Conservation (phyloP, 2,888 invertebrate species). For the Coecobrya sp. region DNA sequence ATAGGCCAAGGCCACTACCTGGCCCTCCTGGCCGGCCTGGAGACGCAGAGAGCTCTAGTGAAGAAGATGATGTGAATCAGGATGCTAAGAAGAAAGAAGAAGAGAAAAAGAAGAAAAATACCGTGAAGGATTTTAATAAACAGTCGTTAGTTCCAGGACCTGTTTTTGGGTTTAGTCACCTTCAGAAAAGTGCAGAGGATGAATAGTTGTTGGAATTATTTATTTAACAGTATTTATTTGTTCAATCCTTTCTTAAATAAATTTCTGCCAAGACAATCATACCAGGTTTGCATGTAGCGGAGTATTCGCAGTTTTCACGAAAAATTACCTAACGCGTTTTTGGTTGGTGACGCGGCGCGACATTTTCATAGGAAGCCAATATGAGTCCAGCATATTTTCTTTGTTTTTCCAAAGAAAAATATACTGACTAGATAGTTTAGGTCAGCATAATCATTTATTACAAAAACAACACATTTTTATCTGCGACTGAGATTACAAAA, state of each 20-base stretch:
- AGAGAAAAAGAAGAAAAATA: constrained; percentile 41
- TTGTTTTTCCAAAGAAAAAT: too few relatives aligned
- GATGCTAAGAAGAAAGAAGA: not conserved
- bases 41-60: constrained; percentile 74
- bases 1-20: constrained; percentile 61
- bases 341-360: too few relatives aligned
- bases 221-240: constrained; percentile 9
- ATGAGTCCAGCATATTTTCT: too few relatives aligned
- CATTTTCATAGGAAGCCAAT: too few relatives aligned
- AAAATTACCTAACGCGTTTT: not conserved
- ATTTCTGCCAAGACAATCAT: too few relatives aligned
- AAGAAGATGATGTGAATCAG: constrained; percentile 60
- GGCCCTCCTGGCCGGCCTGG: constrained; percentile 11
- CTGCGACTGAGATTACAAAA: not conserved
- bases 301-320: not conserved
- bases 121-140: not conserved
- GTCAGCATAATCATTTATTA: too few relatives aligned
- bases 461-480: not conserved
- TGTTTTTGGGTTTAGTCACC: constrained; percentile 71
- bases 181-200: constrained; percentile 73
- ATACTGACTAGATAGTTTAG: too few relatives aligned
- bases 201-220: constrained; percentile 14
- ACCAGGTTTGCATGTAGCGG: not conserved
- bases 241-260: not conserved
- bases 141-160: constrained; percentile 37